Percentiles rank a stretch among this genome's conserved stretches.
Conservation (phyloP, 2,797 vertebrate species). For the Somateria mollissima region DNA sequence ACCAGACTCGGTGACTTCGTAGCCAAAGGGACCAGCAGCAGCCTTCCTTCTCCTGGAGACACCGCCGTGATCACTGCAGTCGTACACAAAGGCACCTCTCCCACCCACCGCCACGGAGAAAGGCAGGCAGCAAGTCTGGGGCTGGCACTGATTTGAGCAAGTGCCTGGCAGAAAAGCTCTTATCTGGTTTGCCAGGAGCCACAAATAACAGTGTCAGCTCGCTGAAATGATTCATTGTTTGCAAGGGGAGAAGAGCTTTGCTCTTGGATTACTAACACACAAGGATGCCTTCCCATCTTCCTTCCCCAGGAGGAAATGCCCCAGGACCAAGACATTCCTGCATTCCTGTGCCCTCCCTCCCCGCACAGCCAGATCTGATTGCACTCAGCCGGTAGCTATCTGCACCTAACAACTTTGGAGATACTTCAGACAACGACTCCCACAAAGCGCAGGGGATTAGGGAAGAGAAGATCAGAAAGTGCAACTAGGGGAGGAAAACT, state of each 20-base stretch:
- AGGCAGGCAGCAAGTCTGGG: conserved; percentile 31
- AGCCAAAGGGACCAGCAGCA: conserved; percentile 30
- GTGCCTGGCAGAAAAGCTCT: conserved; percentile 60
- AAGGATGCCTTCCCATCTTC: conserved; percentile 50
- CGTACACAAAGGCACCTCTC: conserved; percentile 48
- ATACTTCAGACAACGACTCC: conserved; percentile 11
- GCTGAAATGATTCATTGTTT: conserved; percentile 66
- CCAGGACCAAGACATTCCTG: conserved; percentile 60
- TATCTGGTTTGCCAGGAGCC: conserved; percentile 57
- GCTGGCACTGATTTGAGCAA: conserved; percentile 56
- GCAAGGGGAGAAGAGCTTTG: conserved; percentile 35
- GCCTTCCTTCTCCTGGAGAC: not conserved
- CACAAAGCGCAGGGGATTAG: not conserved
- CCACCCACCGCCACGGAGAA: not conserved
- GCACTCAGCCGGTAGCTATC: not conserved
- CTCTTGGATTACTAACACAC: conserved; percentile 38
- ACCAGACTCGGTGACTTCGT: not conserved
- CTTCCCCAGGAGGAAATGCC: conserved; percentile 61
- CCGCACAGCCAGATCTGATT: not conserved
- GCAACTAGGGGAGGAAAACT: not conserved
- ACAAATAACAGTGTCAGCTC: conserved; percentile 61
- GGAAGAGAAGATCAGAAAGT: not conserved
- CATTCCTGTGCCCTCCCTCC: conserved; percentile 5
- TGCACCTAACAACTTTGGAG: conserved; percentile 30
- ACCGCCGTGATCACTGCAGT: not conserved